A percentile compares a stretch with the other conserved stretches of the same genome.
These are phyloP conservation scores for Drosophila willistoni DNA, from an alignment of 1,140 invertebrate species.

Conservation along the genomic window DNA sequence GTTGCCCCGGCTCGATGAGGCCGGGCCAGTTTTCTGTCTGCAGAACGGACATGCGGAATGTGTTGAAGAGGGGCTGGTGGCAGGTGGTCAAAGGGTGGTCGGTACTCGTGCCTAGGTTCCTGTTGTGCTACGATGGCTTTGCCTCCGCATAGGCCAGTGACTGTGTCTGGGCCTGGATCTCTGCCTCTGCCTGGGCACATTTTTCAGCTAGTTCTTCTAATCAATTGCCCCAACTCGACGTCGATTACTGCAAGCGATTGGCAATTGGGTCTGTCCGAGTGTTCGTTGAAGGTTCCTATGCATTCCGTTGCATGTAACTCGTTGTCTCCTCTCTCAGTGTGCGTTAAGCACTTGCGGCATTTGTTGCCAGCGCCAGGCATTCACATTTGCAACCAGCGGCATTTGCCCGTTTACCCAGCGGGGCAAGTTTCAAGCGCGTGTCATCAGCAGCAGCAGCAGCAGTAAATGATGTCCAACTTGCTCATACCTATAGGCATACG, in stretches of 20 bases:
- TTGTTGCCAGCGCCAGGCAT: constrained; percentile 58
- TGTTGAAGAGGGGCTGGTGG: too few relatives aligned
- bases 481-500: constrained; percentile 17
- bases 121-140: too few relatives aligned
- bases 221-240: constrained; percentile 67
- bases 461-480: constrained; percentile 72
- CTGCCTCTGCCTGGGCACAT: constrained; percentile 35
- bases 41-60: constrained; percentile 1
- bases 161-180: constrained; percentile 1
- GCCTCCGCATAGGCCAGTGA: constrained; percentile 3
- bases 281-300: not conserved
- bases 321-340: constrained; percentile 40
- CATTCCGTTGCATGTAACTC: constrained; percentile 13
- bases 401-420: constrained; percentile 55
- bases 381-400: constrained; percentile 16
- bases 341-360: constrained; percentile 57
- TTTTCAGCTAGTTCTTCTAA: constrained; percentile 64
- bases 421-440: constrained; percentile 65
- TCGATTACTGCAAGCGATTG: constrained; percentile 54
- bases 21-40: constrained; percentile 33
- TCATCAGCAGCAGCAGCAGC: constrained; percentile 71
- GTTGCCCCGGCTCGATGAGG: constrained; percentile 1
- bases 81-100: not conserved
- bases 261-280: constrained; percentile 28
- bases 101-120: constrained; percentile 1